These are phyloP conservation scores for Gulo gulo DNA, from an alignment of 2,113 vertebrate species.

Conservation along the genomic window DNA sequence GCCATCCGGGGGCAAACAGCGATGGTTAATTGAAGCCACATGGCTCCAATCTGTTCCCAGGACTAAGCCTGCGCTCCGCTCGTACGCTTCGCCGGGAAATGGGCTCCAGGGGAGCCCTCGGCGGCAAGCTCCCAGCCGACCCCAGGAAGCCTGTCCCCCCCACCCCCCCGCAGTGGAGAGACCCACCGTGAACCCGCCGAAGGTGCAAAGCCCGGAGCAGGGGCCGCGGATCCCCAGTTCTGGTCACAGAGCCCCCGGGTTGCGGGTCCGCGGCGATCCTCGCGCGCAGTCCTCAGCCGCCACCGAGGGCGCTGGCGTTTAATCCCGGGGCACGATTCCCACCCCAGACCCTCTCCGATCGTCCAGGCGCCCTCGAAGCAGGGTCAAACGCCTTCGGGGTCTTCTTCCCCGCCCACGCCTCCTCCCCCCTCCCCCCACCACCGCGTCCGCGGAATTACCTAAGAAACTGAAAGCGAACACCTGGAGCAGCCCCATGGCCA, in stretches of 20 bases:
- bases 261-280: background rate
- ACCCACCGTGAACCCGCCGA: background rate
- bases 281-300: background rate
- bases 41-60: conserved; percentile 49
- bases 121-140: background rate
- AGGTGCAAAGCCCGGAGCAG: background rate
- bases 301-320: conserved; percentile 16
- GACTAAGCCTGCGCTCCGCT: conserved; percentile 4
- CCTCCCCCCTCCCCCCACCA: no score
- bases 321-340: background rate
- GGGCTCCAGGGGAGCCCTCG: background rate
- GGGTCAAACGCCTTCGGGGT: background rate
- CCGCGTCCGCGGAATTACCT: conserved; percentile 71
- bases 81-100: background rate
- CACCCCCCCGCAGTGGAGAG: background rate
- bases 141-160: background rate
- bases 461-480: conserved; percentile 74
- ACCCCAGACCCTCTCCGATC: background rate
- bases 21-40: conserved; percentile 69
- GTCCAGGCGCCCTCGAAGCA: background rate
- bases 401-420: background rate
- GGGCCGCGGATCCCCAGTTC: background rate
- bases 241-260: background rate
- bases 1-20: conserved; percentile 37
- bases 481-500: conserved; percentile 75